A percentile compares a stretch with the other conserved stretches of the same genome.
Conservation (phyloP, 2,797 vertebrate genomes). For the Phrynocephalus vlangalii region DNA sequence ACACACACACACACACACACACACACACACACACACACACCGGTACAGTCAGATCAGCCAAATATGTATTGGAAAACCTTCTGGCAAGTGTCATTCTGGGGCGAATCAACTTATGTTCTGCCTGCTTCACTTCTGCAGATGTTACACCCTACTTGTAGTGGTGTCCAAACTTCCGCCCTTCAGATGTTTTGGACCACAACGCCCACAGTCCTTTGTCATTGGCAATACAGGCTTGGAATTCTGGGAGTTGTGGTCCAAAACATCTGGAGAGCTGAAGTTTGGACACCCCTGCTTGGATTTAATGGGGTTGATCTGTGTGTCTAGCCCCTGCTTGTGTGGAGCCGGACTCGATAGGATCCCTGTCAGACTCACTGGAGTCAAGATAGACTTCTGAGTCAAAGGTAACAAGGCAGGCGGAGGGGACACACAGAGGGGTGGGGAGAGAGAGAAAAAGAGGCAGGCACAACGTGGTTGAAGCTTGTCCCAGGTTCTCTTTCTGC, state of each 20-base stretch:
- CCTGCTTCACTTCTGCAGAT: neutral
- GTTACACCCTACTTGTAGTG: neutral
- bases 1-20: too few relatives aligned
- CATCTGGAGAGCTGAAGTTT: too few relatives aligned
- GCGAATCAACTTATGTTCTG: neutral
- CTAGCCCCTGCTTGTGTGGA: neutral
- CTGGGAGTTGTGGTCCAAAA: too few relatives aligned
- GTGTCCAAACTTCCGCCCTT: too few relatives aligned
- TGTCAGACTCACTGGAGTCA: neutral
- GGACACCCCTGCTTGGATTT: too few relatives aligned
- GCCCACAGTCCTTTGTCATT: too few relatives aligned
- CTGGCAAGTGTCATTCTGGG: neutral
- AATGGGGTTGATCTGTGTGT: too few relatives aligned
- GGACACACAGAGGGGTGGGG: neutral
- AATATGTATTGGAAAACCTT: neutral
- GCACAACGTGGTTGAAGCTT: neutral
- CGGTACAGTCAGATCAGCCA: too few relatives aligned
- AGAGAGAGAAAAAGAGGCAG: neutral
- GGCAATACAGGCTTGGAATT: too few relatives aligned
- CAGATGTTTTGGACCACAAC: too few relatives aligned
- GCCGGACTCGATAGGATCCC: neutral
- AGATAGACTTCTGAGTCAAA: neutral
- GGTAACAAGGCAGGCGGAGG: neutral
- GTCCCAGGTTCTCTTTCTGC: neutral
- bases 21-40: too few relatives aligned